Evolutionary conservation across 2,888 invertebrate species (phyloP).

Genomic region (Mactromeris polynyma): DNA sequence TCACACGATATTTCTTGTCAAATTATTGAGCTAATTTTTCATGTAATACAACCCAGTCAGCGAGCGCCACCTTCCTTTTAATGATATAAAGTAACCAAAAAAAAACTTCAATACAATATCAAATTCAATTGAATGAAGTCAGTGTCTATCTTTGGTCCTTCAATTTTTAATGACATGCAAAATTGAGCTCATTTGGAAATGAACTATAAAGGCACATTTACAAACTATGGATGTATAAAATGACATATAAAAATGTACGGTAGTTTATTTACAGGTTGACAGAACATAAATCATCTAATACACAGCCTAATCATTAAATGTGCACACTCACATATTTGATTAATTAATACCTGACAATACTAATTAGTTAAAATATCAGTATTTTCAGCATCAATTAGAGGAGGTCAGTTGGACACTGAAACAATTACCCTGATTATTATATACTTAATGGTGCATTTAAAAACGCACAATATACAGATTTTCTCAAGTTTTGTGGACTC

Average conservation of each 20-base stretch:
- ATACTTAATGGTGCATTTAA: too few relatives aligned
- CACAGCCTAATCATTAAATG: neutral
- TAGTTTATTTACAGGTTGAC: neutral
- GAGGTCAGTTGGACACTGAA: neutral
- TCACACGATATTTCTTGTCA: slow-evolving; percentile 24
- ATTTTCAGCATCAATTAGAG: neutral
- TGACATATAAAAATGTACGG: neutral
- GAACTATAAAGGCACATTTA: neutral
- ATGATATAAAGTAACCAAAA: slow-evolving; percentile 17
- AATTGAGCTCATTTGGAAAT: neutral
- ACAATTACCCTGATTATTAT: neutral
- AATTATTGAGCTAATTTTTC: slow-evolving; percentile 29
- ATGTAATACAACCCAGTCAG: slow-evolving; percentile 8
- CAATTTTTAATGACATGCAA: neutral
- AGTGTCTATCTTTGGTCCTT: neutral
- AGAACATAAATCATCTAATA: neutral
- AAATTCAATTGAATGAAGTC: neutral
- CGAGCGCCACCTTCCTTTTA: neutral
- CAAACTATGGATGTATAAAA: neutral
- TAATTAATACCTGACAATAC: neutral
- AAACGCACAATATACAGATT: too few relatives aligned
- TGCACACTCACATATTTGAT: neutral
- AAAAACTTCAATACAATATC: slow-evolving; percentile 1
- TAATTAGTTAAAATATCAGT: neutral
- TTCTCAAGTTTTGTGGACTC: too few relatives aligned